Evolutionary conservation across 2,888 invertebrate species (phyloP).

Genomic region (Incurvaria masculella): DNA sequence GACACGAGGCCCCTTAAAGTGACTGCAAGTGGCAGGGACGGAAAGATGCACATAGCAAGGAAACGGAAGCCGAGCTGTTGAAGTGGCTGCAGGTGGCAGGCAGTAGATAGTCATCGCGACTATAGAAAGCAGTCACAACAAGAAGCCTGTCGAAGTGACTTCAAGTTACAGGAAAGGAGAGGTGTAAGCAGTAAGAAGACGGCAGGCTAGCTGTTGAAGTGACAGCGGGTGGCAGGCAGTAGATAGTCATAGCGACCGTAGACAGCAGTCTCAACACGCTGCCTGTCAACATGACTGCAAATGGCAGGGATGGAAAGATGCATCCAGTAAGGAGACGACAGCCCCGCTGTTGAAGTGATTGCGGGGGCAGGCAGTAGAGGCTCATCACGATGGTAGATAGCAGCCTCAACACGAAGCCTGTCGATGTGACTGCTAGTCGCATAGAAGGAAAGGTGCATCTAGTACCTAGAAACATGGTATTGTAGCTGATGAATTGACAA

Average conservation of each 20-base stretch:
- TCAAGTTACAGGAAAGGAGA: conserved; percentile 83
- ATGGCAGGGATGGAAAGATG: conserved; percentile 83
- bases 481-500: too few species aligned
- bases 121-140: conserved; percentile 55
- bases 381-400: too few species aligned
- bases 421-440: conserved; percentile 87
- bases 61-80: conserved; percentile 78
- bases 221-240: conserved; percentile 88
- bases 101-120: too few species aligned
- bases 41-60: conserved; percentile 80
- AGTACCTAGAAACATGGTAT: conserved; percentile 73
- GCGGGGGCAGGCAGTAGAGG: too few species aligned
- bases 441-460: conserved; percentile 82
- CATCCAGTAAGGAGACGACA: conserved; percentile 74
- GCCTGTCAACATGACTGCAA: conserved; percentile 84
- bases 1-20: conserved; percentile 79
- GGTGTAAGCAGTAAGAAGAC: conserved; percentile 79
- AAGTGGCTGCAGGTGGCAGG: conserved; percentile 87
- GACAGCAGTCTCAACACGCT: conserved; percentile 63
- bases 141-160: conserved; percentile 84
- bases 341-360: conserved; percentile 85
- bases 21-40: conserved; percentile 83
- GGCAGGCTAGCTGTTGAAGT: conserved; percentile 80
- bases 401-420: conserved; percentile 71
- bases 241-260: too few species aligned